Percentiles rank a stretch among this genome's conserved stretches.
Conservation (phyloP, 2,888 invertebrate genomes). For the Ariolimax columbianus region DNA sequence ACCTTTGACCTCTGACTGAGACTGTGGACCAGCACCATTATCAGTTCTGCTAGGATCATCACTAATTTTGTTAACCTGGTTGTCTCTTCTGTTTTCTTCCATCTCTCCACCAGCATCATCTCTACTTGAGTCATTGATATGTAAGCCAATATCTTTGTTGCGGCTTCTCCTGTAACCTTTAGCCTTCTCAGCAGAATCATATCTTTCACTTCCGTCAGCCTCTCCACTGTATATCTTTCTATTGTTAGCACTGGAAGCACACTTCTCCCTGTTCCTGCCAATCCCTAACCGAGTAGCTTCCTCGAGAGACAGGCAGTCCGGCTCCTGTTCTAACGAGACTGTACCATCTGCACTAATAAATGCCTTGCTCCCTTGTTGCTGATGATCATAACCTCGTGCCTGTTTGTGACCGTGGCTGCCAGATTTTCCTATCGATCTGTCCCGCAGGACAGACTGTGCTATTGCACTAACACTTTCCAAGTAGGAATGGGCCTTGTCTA, state of each 20-base stretch:
- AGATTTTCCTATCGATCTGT: slow-evolving; percentile 31
- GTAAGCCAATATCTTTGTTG: slow-evolving; percentile 59
- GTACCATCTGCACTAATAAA: background rate
- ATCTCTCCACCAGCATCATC: slow-evolving; percentile 52
- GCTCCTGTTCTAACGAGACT: background rate
- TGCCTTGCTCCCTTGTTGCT: slow-evolving; percentile 25
- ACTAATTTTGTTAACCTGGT: slow-evolving; percentile 50
- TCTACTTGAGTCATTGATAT: slow-evolving; percentile 55
- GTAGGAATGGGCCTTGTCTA: slow-evolving; percentile 66
- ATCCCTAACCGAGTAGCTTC: slow-evolving; percentile 41
- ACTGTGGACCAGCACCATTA: background rate
- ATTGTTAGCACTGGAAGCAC: background rate
- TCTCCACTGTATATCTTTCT: background rate
- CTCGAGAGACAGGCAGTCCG: slow-evolving; percentile 17
- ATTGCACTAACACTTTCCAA: slow-evolving; percentile 62
- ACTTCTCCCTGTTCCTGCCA: slow-evolving; percentile 49
- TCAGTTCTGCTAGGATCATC: slow-evolving; percentile 52
- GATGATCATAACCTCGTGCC: slow-evolving; percentile 27
- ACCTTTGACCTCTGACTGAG: slow-evolving; percentile 1
- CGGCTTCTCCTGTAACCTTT: slow-evolving; percentile 58
- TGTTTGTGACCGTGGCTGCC: slow-evolving; percentile 17
- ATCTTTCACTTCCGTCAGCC: background rate
- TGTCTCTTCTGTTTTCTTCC: slow-evolving; percentile 25
- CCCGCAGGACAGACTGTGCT: slow-evolving; percentile 40
- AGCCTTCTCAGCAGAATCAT: slow-evolving; percentile 35